Evolutionary conservation across 2,888 invertebrate genomes (phyloP), one percentile per base, ranked within the genome.

Genomic region (Digitonthophagus gazella): DNA sequence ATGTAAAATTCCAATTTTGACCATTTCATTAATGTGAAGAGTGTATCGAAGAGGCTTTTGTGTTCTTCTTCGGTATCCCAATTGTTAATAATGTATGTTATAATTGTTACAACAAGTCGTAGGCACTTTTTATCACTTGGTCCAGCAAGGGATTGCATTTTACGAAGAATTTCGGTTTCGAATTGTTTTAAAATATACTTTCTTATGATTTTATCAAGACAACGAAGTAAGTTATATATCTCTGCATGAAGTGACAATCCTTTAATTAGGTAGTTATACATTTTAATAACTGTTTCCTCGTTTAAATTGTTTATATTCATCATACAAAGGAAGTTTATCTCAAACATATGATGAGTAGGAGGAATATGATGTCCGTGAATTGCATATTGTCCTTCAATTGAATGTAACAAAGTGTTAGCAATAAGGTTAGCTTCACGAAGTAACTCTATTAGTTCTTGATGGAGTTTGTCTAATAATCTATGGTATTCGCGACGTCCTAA

Each of bases 111-210:
- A n/a, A 61, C 61, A 15, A 61, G n/a, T 16, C 18, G 16, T 18
- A 61, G 19, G 19, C 61, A 61, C 20, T 18, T 15, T 61, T 61
- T 61, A 18, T 61, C 61, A 3, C n/a, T 18, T 1, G 61, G 61
- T 1, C 19, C 18, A n/a, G 18, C 20, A 18, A 61, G 19, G 6
- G 16, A 15, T 20, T 61, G 61, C 61, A 61, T 5, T 16, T 20
- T 61, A 3, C 61, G 15, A 16, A 61, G 61, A 18, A 61, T 16
- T 14, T 11, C 16, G 3, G 15, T 15, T 5, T 61, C 18, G 19
- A n/a, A 15, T n/a, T 61, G 19, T 19, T 61, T 61, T 61, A 61
- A 15, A 3, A 61, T 18, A n/a, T 19, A 6, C 3, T 8, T 16
- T n/a, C n/a, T 4, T 1, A 61, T 8, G n/a, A 61, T 5, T 20